A percentile compares a stretch with the other conserved stretches of the same genome.
phyloP scores from a whole-genome alignment of 2,797 vertebrate genomes.

The Chelon labrosus region DNA sequence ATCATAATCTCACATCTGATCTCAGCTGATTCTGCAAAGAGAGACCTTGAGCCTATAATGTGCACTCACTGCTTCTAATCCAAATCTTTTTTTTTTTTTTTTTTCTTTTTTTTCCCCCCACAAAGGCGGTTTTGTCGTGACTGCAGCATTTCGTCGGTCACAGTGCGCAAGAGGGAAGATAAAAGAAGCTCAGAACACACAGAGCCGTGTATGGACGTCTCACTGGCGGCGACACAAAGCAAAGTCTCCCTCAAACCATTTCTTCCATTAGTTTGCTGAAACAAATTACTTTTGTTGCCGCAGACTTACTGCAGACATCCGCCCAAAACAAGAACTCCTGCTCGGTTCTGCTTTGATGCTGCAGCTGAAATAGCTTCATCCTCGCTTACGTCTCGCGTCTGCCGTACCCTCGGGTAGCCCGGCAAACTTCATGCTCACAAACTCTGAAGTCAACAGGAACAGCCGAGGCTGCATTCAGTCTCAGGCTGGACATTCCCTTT shows the following conservation, averaged over 20 bases:
- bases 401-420: not conserved
- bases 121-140: slow-evolving; percentile 63
- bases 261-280: slow-evolving; percentile 45
- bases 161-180: slow-evolving; percentile 37
- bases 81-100: slow-evolving; percentile 46
- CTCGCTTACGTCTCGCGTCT: not conserved
- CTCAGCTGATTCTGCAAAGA: slow-evolving; percentile 49
- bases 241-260: slow-evolving; percentile 40
- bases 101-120: not conserved
- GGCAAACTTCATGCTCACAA: not conserved
- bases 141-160: slow-evolving; percentile 31
- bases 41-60: slow-evolving; percentile 47
- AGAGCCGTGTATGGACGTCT: slow-evolving; percentile 22
- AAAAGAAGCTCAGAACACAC: slow-evolving; percentile 38
- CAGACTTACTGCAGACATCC: slow-evolving; percentile 25
- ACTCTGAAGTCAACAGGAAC: not conserved
- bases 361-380: not conserved
- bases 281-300: slow-evolving; percentile 20
- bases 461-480: not conserved
- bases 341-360: not conserved
- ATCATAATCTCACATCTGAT: slow-evolving; percentile 52
- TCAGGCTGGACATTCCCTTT: slow-evolving; percentile 37
- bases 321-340: slow-evolving; percentile 15
- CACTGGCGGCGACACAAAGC: slow-evolving; percentile 22
- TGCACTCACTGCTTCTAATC: slow-evolving; percentile 31